These are phyloP conservation scores for Plebejus melissa DNA, from an alignment of 2,888 invertebrate species.

Conservation along the genomic window DNA sequence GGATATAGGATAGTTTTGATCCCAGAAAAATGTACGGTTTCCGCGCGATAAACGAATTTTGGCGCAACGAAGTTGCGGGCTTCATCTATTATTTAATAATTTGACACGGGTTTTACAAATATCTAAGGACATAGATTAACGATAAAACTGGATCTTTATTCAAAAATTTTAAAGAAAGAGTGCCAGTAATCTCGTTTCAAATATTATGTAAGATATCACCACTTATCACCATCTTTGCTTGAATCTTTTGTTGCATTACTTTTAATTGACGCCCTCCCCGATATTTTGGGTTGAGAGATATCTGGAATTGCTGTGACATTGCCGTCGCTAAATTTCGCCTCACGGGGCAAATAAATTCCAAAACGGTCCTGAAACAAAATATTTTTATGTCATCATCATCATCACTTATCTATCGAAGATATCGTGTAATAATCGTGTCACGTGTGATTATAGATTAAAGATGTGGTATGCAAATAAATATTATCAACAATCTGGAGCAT, in stretches of 20 bases:
- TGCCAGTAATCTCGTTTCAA: not conserved
- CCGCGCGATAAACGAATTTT: too few relatives aligned
- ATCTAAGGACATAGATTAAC: too few relatives aligned
- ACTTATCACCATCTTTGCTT: not conserved
- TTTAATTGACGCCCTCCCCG: not conserved
- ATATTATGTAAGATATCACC: not conserved
- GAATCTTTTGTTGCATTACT: not conserved
- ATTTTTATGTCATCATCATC: not conserved
- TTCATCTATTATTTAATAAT: too few relatives aligned
- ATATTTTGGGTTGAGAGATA: slow-evolving; percentile 40
- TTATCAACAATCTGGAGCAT: too few relatives aligned
- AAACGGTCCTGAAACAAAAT: slow-evolving; percentile 57
- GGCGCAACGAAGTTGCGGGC: too few relatives aligned
- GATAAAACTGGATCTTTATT: too few relatives aligned
- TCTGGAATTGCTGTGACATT: slow-evolving; percentile 60
- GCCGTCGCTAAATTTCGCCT: slow-evolving; percentile 33
- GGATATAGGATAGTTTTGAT: too few relatives aligned
- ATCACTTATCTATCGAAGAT: not conserved
- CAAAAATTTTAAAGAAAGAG: not conserved
- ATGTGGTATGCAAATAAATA: too few relatives aligned
- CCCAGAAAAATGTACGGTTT: too few relatives aligned
- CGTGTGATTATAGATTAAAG: too few relatives aligned
- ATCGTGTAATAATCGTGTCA: too few relatives aligned
- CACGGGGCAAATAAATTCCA: slow-evolving; percentile 59
- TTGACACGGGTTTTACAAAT: too few relatives aligned